Evolutionary conservation across 2,888 invertebrate species (phyloP).

Genomic region (Nudaria mundana): DNA sequence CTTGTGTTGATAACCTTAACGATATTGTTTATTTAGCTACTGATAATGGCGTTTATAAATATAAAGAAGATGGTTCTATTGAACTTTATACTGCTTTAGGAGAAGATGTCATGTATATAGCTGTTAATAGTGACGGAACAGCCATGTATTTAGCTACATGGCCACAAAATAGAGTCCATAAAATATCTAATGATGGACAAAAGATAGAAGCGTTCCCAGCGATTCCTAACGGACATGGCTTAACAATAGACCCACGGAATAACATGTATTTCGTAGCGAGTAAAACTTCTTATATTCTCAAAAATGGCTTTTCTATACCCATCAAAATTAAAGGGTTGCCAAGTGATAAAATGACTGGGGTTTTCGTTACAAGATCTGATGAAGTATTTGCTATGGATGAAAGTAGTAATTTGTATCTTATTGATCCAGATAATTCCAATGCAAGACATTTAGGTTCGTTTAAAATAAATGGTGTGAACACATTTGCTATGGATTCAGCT

Average conservation of each 20-base stretch:
- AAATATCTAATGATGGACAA: slow-evolving; percentile 58
- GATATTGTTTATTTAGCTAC: slow-evolving; percentile 70
- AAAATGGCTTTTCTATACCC: slow-evolving; percentile 50
- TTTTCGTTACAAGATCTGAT: slow-evolving; percentile 64
- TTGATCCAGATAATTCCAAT: slow-evolving; percentile 55
- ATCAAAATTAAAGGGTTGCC: slow-evolving; percentile 66
- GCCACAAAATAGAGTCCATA: slow-evolving; percentile 70
- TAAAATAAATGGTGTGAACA: slow-evolving; percentile 57
- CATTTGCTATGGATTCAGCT: slow-evolving; percentile 65
- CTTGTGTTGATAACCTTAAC: slow-evolving; percentile 70
- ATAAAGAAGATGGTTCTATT: slow-evolving; percentile 56
- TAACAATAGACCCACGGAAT: slow-evolving; percentile 62
- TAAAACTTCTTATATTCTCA: slow-evolving; percentile 63
- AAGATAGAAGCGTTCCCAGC: slow-evolving; percentile 54
- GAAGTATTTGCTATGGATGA: slow-evolving; percentile 71
- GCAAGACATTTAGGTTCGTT: slow-evolving; percentile 59
- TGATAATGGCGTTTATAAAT: slow-evolving; percentile 74
- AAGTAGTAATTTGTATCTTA: slow-evolving; percentile 55
- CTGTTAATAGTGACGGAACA: slow-evolving; percentile 55
- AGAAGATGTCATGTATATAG: slow-evolving; percentile 72
- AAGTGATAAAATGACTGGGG: slow-evolving; percentile 61
- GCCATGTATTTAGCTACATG: slow-evolving; percentile 69
- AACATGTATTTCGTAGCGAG: slow-evolving; percentile 69
- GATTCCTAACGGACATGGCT: slow-evolving; percentile 68
- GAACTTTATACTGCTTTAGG: slow-evolving; percentile 61